These are phyloP conservation scores for Thumatha senex DNA, from an alignment of 2,888 invertebrate species.

Conservation along the genomic window DNA sequence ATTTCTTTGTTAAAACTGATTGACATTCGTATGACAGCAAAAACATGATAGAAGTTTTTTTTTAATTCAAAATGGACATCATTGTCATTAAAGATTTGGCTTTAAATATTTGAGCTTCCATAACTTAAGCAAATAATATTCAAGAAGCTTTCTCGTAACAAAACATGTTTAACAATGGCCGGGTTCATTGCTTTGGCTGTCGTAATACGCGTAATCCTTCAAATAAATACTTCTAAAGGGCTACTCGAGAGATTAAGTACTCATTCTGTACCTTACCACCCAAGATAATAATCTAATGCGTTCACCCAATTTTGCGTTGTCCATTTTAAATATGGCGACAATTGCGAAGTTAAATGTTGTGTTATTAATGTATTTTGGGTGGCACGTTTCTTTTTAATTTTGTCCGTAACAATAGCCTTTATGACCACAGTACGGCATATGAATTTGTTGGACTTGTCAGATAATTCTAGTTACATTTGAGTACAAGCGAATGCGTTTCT, in stretches of 20 bases:
- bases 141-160: slow-evolving; percentile 47
- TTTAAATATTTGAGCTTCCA: slow-evolving; percentile 28
- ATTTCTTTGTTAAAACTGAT: slow-evolving; percentile 8
- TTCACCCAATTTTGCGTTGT: slow-evolving; percentile 50
- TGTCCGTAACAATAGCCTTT: slow-evolving; percentile 23
- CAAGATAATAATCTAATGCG: slow-evolving; percentile 47
- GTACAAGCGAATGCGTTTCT: slow-evolving; percentile 10
- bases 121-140: slow-evolving; percentile 34
- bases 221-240: slow-evolving; percentile 64
- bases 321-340: slow-evolving; percentile 29
- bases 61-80: slow-evolving; percentile 6
- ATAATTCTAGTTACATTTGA: too few species aligned
- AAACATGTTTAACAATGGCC: slow-evolving; percentile 54
- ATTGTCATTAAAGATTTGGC: slow-evolving; percentile 28
- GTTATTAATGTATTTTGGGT: slow-evolving; percentile 50
- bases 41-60: neutral
- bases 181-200: slow-evolving; percentile 40
- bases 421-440: slow-evolving; percentile 35
- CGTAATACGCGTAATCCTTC: slow-evolving; percentile 73
- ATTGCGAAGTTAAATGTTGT: slow-evolving; percentile 41
- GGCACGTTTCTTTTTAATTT: slow-evolving; percentile 45
- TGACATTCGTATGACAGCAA: slow-evolving; percentile 7
- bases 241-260: slow-evolving; percentile 50
- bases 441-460: slow-evolving; percentile 17
- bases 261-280: slow-evolving; percentile 52